These are phyloP conservation scores for Noctua fimbriata DNA, from an alignment of 2,888 invertebrate genomes.

Conservation along the genomic window DNA sequence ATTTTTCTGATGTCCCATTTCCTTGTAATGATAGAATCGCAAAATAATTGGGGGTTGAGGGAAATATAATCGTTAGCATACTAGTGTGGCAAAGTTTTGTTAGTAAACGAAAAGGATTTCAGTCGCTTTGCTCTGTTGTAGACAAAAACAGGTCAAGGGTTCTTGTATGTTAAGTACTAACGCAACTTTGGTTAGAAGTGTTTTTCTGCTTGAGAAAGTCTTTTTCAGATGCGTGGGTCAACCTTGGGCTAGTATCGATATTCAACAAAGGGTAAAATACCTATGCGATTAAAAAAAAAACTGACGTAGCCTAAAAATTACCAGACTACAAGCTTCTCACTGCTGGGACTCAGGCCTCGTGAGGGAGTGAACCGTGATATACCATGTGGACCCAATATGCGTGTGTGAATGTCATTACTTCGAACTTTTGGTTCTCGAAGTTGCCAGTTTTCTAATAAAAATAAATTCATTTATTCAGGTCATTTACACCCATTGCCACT, in stretches of 20 bases:
- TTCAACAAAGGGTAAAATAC: not conserved
- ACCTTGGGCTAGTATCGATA: not conserved
- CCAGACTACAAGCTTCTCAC: not conserved
- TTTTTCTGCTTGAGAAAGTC: conserved; percentile 2
- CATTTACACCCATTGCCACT: too few species aligned
- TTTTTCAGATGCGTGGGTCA: not conserved
- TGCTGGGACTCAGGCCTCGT: too few species aligned
- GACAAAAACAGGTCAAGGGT: conserved; percentile 27
- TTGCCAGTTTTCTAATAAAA: not conserved
- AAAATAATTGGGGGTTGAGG: conserved; percentile 47
- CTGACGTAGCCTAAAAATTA: not conserved
- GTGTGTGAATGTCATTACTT: not conserved
- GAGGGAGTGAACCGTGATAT: too few species aligned
- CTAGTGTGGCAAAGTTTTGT: conserved; percentile 19
- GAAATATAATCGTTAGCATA: conserved; percentile 10
- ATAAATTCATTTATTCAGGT: too few species aligned
- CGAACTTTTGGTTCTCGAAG: not conserved
- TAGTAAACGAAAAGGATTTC: conserved; percentile 14
- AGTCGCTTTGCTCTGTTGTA: not conserved
- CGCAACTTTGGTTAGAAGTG: conserved; percentile 9
- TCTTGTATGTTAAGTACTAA: not conserved
- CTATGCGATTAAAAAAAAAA: not conserved
- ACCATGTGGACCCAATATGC: not conserved
- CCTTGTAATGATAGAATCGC: conserved; percentile 53
- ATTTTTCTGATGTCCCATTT: conserved; percentile 50